Evolutionary conservation across 2,888 invertebrate genomes (phyloP).

Genomic region (Galerucella pusilla): DNA sequence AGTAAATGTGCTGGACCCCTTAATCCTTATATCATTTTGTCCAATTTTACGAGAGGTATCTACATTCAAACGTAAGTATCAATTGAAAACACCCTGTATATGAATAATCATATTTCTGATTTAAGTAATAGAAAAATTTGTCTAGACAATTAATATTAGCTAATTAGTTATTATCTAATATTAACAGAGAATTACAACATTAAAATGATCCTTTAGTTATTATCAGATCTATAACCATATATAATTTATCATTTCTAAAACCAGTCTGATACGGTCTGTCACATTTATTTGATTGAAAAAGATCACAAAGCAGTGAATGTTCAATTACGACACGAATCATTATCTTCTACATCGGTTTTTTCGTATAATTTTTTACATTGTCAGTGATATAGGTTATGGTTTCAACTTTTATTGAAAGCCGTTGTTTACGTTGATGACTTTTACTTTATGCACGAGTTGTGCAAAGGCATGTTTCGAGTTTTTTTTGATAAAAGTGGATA

Average conservation of each 20-base stretch:
- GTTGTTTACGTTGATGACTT: conserved; percentile 4
- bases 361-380: background rate
- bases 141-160: too few relatives aligned
- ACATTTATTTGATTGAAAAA: background rate
- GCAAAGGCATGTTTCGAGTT: background rate
- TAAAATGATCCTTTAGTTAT: too few relatives aligned
- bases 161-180: too few relatives aligned
- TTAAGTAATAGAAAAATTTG: too few relatives aligned
- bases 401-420: background rate
- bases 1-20: too few relatives aligned
- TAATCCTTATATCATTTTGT: too few relatives aligned
- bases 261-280: conserved; percentile 4
- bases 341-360: conserved; percentile 6
- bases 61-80: too few relatives aligned
- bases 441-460: background rate
- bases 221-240: too few relatives aligned
- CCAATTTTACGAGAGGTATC: too few relatives aligned
- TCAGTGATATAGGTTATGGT: conserved; percentile 12
- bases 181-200: too few relatives aligned
- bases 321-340: conserved; percentile 1
- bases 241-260: background rate
- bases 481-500: background rate
- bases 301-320: conserved; percentile 6
- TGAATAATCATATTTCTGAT: too few relatives aligned
- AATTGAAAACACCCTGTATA: too few relatives aligned